Evolutionary conservation across 2,113 vertebrate species (phyloP).

Genomic region (Gnathonemus echidnorhynchus): DNA sequence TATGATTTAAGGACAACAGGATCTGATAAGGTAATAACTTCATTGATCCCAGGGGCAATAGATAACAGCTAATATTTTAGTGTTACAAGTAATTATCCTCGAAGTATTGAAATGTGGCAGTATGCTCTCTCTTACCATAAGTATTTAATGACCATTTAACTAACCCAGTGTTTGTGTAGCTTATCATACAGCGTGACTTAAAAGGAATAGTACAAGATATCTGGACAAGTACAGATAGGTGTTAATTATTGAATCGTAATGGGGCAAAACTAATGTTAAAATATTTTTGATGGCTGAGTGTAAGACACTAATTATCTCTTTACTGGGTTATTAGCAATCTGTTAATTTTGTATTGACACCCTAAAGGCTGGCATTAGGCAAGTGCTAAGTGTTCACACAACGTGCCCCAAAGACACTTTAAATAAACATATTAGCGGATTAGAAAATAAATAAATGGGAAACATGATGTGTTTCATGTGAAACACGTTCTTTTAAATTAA

Average conservation of each 20-base stretch:
- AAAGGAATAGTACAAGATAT: not conserved
- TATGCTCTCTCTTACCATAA: not conserved
- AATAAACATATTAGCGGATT: not conserved
- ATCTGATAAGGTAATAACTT: not conserved
- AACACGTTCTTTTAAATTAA: not conserved
- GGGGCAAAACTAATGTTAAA: not conserved
- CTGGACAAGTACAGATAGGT: not conserved
- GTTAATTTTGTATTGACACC: not conserved
- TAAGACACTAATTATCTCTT: not conserved
- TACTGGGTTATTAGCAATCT: not conserved
- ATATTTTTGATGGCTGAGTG: not conserved
- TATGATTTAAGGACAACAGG: not conserved
- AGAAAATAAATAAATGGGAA: not conserved
- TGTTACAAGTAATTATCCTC: not conserved
- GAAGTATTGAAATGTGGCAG: not conserved
- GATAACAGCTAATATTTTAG: not conserved
- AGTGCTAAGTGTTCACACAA: not conserved
- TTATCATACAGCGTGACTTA: not conserved
- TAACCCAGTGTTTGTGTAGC: not conserved
- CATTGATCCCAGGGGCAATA: not conserved
- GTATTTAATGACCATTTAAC: not conserved
- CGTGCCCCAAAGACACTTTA: not conserved
- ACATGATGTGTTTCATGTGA: not conserved
- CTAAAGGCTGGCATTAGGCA: not conserved
- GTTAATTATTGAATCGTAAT: not conserved